phyloP scores from a whole-genome alignment of 2,888 invertebrate genomes.

The Drosophila macrothrix region DNA sequence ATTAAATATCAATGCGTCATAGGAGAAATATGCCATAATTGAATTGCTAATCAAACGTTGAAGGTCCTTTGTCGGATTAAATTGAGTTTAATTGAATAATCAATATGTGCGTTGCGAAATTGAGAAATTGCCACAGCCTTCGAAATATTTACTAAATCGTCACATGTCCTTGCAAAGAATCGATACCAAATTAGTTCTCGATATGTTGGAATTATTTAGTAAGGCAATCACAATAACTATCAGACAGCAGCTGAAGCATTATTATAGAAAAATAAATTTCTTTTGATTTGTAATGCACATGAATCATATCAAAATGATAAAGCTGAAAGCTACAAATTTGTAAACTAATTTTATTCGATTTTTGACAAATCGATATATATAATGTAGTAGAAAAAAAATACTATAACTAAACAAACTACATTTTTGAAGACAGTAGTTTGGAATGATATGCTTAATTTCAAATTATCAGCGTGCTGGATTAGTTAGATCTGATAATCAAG shows the following conservation, averaged over 20 bases:
- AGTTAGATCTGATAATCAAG: neutral
- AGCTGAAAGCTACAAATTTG: neutral
- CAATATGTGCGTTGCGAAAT: slow-evolving; percentile 1
- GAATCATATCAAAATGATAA: neutral
- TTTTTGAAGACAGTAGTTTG: neutral
- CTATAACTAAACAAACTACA: neutral
- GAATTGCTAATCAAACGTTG: neutral
- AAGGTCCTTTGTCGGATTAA: neutral
- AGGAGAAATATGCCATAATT: neutral
- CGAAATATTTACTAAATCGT: neutral
- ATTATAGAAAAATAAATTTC: neutral
- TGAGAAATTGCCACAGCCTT: neutral
- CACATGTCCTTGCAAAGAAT: slow-evolving; percentile 1
- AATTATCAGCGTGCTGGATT: neutral
- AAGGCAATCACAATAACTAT: slow-evolving; percentile 21
- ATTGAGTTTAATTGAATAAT: slow-evolving; percentile 8
- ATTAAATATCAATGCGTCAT: slow-evolving; percentile 36
- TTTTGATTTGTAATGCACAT: neutral
- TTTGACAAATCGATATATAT: neutral
- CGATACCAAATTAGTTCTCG: neutral
- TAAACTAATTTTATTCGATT: neutral
- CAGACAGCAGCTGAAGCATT: neutral
- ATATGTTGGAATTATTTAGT: neutral
- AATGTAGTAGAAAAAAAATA: neutral
- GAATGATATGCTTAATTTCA: neutral